Evolutionary conservation across 1,140 invertebrate genomes (phyloP), one percentile per base, ranked within the genome.

Genomic region (Lasioglossum baleicum): DNA sequence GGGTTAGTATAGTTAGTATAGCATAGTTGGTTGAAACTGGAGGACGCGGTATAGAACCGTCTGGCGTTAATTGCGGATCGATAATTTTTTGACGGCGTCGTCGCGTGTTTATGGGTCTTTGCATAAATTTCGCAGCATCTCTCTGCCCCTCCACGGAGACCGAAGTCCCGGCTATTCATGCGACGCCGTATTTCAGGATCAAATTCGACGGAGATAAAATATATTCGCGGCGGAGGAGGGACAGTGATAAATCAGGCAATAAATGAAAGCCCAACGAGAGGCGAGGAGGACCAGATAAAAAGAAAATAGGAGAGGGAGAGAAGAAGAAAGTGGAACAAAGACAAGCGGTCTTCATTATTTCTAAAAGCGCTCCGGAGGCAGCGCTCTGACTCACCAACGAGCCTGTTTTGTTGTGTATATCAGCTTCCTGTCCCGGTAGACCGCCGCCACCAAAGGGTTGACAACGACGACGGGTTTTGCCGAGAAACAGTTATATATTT

Each of bases 341-440:
- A 83, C 56, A 73, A 69, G 56, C 69, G 72, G 81, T 75, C 83
- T 82, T 87, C 85, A 85, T 87, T 87, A 87, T 87, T 87, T 87
- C 73, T 87, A 75, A 87, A 87, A 85, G 85, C 85, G 71, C 76
- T 80, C 75, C 63, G 64, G 81, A 75, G 84, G 42, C 75, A 61
- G 68, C 53, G n/a, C 26, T n/a, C 53, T 35, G 58, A 73, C 70
- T 73, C 48, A 78, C 79, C 65, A 64, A 76, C 60, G 42, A 78
- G 70, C 66, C 60, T 75, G 75, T 65, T 81, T 53, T 42, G 66
- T n/a, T 42, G 72, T 51, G 53, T 82, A 75, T 64, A 84, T 71
- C 75, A 64, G 17, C 44, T 48, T 17, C 40, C 13, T 44, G 60
- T 51, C 75, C 60, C 68, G 35, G 40, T 56, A 40, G 44, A n/a